These are phyloP conservation scores for Lamprotornis superbus DNA, from an alignment of 2,113 vertebrate genomes.

Conservation along the genomic window DNA sequence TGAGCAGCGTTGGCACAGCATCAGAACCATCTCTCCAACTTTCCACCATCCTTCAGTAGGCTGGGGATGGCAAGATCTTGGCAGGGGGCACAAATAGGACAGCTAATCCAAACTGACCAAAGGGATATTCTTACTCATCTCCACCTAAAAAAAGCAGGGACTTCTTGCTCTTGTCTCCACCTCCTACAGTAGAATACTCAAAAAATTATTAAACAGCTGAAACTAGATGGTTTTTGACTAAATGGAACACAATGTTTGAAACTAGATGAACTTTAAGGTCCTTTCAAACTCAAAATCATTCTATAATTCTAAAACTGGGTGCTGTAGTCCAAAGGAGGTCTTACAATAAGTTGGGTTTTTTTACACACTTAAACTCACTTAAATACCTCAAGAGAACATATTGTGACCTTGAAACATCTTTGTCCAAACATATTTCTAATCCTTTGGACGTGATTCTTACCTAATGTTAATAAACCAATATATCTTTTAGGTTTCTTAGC, in stretches of 20 bases:
- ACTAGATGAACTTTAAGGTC: neutral
- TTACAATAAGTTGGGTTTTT: neutral
- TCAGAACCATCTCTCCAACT: neutral
- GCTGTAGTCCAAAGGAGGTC: neutral
- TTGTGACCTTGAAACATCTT: neutral
- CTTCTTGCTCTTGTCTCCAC: neutral
- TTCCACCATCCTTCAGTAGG: neutral
- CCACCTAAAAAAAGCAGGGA: neutral
- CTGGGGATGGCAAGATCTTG: neutral
- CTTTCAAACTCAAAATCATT: neutral
- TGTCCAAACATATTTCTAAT: neutral
- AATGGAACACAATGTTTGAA: neutral
- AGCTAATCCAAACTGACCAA: neutral
- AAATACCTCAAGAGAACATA: neutral
- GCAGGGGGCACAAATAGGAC: neutral
- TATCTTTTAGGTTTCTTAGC: neutral
- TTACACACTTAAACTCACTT: neutral
- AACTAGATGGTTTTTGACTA: neutral
- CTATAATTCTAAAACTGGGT: neutral
- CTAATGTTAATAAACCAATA: neutral
- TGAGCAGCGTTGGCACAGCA: neutral
- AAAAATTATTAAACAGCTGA: neutral
- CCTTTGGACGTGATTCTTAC: neutral
- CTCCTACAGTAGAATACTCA: neutral
- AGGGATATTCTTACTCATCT: neutral